phyloP scores from a whole-genome alignment of 2,888 invertebrate species.

The Pterostichus madidus region DNA sequence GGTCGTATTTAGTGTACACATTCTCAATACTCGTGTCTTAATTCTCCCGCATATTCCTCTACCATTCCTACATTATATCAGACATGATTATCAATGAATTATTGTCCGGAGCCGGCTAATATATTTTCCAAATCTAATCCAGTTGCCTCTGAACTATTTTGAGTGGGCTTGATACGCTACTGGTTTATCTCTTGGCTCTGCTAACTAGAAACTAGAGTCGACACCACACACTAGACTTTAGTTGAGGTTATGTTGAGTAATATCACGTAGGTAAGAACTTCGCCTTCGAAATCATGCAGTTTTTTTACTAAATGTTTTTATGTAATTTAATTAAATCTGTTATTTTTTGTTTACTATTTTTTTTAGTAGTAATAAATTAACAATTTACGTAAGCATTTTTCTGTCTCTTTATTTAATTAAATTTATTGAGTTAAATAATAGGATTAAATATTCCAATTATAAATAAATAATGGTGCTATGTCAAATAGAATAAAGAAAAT shows the following conservation, averaged over 20 bases:
- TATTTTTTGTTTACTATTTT: not conserved
- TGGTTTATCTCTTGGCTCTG: conserved; percentile 50
- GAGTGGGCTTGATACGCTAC: conserved; percentile 63
- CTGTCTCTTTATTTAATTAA: too few relatives aligned
- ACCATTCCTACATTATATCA: conserved; percentile 25
- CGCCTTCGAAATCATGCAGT: too few relatives aligned
- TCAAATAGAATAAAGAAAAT: too few relatives aligned
- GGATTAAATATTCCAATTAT: too few relatives aligned
- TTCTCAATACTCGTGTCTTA: conserved; percentile 23
- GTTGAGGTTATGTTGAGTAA: conserved; percentile 39
- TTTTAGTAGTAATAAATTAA: too few relatives aligned
- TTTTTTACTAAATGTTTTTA: not conserved
- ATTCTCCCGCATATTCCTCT: conserved; percentile 20
- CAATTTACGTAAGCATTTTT: too few relatives aligned
- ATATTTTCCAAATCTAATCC: conserved; percentile 64
- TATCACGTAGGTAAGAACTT: not conserved
- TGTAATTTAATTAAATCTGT: not conserved
- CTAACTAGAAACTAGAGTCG: conserved; percentile 15
- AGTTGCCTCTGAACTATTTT: conserved; percentile 60
- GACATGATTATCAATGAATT: conserved; percentile 56
- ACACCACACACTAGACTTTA: not conserved
- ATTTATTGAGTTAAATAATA: too few relatives aligned
- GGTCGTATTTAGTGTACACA: not conserved
- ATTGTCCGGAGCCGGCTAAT: conserved; percentile 50
- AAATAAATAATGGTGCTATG: too few relatives aligned